These are phyloP conservation scores for Sebastes dallii DNA, from an alignment of 2,797 vertebrate genomes.

Conservation along the genomic window DNA sequence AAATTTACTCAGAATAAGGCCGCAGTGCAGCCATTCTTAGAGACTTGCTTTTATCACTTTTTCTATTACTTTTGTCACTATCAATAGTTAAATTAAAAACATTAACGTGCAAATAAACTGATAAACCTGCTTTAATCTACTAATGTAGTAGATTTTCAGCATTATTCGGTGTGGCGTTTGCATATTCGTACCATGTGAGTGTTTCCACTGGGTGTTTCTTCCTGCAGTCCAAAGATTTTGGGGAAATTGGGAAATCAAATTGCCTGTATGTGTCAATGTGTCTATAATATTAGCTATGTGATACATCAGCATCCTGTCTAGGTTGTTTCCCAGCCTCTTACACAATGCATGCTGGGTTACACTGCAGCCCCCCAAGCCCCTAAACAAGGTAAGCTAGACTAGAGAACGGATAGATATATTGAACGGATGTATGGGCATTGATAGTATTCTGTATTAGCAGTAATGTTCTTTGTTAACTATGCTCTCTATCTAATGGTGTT, in stretches of 20 bases:
- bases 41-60: background rate
- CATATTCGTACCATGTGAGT: background rate
- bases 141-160: background rate
- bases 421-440: background rate
- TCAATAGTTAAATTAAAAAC: background rate
- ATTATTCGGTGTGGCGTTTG: background rate
- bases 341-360: background rate
- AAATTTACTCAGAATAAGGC: background rate
- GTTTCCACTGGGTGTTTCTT: background rate
- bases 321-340: background rate
- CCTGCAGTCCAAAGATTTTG: background rate
- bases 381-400: background rate
- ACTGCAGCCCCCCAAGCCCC: background rate
- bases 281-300: background rate
- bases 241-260: background rate
- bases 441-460: background rate
- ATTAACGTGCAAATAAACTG: background rate
- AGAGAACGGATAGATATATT: background rate
- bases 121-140: background rate
- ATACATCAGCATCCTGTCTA: background rate
- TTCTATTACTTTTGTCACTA: background rate
- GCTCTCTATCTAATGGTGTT: background rate
- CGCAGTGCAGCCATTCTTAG: background rate
- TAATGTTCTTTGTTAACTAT: background rate
- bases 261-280: background rate